These are phyloP conservation scores for Hybognathus amarus DNA, from an alignment of 2,797 vertebrate genomes.

Conservation along the genomic window DNA sequence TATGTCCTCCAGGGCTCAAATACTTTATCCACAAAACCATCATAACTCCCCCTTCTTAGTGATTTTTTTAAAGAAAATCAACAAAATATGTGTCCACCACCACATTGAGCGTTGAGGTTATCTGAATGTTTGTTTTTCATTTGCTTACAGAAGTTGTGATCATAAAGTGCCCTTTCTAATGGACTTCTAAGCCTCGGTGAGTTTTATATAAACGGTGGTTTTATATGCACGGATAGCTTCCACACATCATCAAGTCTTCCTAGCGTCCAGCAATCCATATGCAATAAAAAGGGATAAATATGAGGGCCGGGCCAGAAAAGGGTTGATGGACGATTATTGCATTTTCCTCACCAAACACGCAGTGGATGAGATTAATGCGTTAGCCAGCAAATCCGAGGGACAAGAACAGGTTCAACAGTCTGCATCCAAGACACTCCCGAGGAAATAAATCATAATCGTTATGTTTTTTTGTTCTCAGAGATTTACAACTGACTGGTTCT, in stretches of 20 bases:
- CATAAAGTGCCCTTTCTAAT: conserved; percentile 53
- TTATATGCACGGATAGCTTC: conserved; percentile 59
- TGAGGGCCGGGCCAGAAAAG: conserved; percentile 59
- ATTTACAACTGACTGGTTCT: conserved; percentile 75
- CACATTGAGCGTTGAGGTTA: not conserved
- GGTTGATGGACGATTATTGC: conserved; percentile 68
- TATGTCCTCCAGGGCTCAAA: conserved; percentile 8
- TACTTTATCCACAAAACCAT: not conserved
- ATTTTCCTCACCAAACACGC: conserved; percentile 62
- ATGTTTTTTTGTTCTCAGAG: conserved; percentile 69
- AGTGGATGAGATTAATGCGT: conserved; percentile 68
- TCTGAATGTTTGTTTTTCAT: conserved; percentile 9
- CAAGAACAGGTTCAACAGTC: conserved; percentile 63
- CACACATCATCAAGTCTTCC: conserved; percentile 64
- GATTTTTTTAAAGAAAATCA: not conserved
- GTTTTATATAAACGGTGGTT: conserved; percentile 66
- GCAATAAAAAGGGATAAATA: conserved; percentile 69
- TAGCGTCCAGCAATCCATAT: conserved; percentile 36
- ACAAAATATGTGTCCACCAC: not conserved
- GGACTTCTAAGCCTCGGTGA: conserved; percentile 66
- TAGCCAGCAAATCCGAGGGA: conserved; percentile 60
- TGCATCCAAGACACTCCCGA: conserved; percentile 66
- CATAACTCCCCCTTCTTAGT: not conserved
- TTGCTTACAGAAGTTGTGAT: not conserved
- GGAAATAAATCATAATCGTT: conserved; percentile 81